Conservation (phyloP, 2,797 vertebrate species). For the Psittacula derbiana region DNA sequence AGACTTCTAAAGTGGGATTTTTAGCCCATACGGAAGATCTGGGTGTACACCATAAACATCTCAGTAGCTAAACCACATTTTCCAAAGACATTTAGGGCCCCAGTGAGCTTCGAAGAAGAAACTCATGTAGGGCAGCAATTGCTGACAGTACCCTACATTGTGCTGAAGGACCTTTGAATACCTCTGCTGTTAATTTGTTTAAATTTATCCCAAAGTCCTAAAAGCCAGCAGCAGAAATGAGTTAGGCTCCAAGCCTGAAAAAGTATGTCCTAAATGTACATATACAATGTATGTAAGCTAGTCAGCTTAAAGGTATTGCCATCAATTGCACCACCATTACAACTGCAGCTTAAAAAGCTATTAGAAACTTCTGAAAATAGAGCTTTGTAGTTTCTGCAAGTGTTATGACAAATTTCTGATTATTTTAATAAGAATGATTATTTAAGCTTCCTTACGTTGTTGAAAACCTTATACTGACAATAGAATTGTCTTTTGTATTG, state of each 20-base stretch:
- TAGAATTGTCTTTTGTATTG: neutral
- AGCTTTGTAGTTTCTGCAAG: neutral
- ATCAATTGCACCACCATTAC: neutral
- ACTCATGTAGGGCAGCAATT: neutral
- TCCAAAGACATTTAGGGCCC: neutral
- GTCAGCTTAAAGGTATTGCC: neutral
- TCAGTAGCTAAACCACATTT: neutral
- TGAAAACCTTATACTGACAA: neutral
- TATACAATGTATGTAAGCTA: neutral
- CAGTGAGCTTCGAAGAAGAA: neutral
- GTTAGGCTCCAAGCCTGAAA: neutral
- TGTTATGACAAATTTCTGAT: neutral
- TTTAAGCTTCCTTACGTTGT: neutral
- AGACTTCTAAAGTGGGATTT: neutral
- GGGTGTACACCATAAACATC: neutral
- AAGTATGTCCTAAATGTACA: neutral
- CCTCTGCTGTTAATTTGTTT: neutral
- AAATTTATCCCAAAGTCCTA: neutral
- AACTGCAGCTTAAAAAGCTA: neutral
- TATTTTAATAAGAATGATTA: neutral
- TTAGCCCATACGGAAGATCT: neutral
- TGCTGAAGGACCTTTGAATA: neutral
- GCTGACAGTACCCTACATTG: rapidly evolving
- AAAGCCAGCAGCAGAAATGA: neutral
- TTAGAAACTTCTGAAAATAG: neutral